Evolutionary conservation across 2,113 vertebrate genomes (phyloP), one percentile per base, ranked within the genome.

Genomic region (Naja naja): DNA sequence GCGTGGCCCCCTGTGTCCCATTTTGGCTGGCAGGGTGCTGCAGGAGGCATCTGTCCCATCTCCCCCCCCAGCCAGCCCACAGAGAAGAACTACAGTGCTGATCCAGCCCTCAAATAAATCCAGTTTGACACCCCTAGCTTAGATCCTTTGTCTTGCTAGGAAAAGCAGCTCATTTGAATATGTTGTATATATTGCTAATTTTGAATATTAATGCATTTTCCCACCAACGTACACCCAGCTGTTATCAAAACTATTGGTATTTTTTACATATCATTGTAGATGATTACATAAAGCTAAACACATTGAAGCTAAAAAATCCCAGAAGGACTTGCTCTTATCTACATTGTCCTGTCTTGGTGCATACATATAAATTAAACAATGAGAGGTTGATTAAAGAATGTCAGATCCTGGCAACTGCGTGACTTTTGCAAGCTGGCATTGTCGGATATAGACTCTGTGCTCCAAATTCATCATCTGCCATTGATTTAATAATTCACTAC

Each of bases 381-480:
- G 94, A 95, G 55, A 56, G 92, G 89, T 8, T 91, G 92, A 96
- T 93, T 95, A 96, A 95, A 96, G 47, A 96, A 0, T 94, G 96
- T 92, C 94, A 96, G 93, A 95, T 89, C 96, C 89, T 96, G 96
- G 94, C 87, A 45, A 88, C 34, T 89, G 95, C 0, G 0, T 96
- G 95, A 95, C 30, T 93, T 94, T 94, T 91, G 95, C 95, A 92
- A 92, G 94, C 88, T 90, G 92, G 93, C 94, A 95, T 58, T 93
- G 27, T 92, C 87, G 95, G 64, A 95, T 52, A 95, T 30, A 94
- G 74, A 60, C 58, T 96, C 95, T 96, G 95, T 95, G 93, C 95
- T 95, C 95, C 93, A 94, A 85, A 89, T 96, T 92, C 93, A 94
- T 96, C 81, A 93, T 93, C 92, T 94, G 87, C 87, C 92, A 92